Percentiles rank a stretch among this genome's conserved stretches.
These are phyloP conservation scores for Sipha maydis DNA, from an alignment of 2,888 invertebrate species.

Conservation along the genomic window DNA sequence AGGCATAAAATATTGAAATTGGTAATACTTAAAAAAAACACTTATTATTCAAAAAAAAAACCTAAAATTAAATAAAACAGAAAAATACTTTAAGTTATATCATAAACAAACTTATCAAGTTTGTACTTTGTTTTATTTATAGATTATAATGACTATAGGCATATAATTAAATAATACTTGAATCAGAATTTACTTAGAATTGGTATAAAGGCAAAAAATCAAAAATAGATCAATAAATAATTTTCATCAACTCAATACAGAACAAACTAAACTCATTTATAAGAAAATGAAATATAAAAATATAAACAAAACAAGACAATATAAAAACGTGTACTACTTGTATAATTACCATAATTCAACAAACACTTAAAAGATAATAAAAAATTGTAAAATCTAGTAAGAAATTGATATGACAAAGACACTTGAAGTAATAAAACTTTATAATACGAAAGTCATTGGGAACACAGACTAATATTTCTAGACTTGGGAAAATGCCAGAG, in stretches of 20 bases:
- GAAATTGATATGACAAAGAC: neutral
- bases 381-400: neutral
- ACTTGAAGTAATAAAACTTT: neutral
- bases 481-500: constrained; percentile 2
- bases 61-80: neutral
- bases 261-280: neutral
- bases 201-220: no score
- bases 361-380: constrained; percentile 6
- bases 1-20: neutral
- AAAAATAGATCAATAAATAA: no score
- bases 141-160: no score
- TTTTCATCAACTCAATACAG: no score
- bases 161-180: no score
- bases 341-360: neutral
- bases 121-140: no score
- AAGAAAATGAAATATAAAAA: neutral
- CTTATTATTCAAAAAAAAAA: neutral
- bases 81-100: neutral
- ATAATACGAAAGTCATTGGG: neutral
- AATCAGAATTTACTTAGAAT: no score
- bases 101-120: no score
- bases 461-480: neutral
- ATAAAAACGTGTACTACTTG: neutral
- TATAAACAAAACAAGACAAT: neutral
- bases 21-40: neutral